Evolutionary conservation across 35 echinoderm and acorn worm genomes (phyloP).

Genomic region (Eucidaris tribuloides): DNA sequence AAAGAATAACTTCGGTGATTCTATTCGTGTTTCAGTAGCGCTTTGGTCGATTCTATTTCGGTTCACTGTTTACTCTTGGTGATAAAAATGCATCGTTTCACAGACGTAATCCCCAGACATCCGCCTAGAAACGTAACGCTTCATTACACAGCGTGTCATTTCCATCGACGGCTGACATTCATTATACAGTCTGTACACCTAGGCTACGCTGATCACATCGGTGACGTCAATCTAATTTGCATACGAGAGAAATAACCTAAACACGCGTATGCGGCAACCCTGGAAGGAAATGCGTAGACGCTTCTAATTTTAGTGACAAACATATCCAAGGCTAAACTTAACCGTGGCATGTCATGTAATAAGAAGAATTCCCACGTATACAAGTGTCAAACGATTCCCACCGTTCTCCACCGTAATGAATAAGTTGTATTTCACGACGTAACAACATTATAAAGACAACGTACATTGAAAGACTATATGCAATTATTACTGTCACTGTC

Average conservation of each 20-base stretch:
- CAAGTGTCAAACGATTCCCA: no score
- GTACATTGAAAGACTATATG: no score
- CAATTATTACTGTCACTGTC: no score
- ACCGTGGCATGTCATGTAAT: no score
- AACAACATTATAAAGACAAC: no score
- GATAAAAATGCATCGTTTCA: neutral
- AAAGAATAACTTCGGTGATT: neutral
- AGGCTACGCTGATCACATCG: neutral
- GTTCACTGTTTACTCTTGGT: constrained; percentile 7
- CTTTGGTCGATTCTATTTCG: constrained; percentile 14
- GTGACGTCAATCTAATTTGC: constrained; percentile 21
- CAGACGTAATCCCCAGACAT: neutral
- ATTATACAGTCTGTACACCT: neutral
- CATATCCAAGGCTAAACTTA: neutral
- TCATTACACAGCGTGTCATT: constrained; percentile 14
- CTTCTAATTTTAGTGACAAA: constrained; percentile 10
- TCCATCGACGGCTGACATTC: neutral
- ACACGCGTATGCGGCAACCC: neutral
- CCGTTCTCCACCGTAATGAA: no score
- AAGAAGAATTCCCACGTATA: no score
- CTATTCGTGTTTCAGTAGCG: constrained; percentile 5
- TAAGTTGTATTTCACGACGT: no score
- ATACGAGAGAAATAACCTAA: constrained; percentile 15
- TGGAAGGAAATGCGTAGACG: neutral
- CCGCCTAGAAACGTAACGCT: neutral